phyloP scores from a whole-genome alignment of 2,113 vertebrate species.

The Camelus bactrianus region DNA sequence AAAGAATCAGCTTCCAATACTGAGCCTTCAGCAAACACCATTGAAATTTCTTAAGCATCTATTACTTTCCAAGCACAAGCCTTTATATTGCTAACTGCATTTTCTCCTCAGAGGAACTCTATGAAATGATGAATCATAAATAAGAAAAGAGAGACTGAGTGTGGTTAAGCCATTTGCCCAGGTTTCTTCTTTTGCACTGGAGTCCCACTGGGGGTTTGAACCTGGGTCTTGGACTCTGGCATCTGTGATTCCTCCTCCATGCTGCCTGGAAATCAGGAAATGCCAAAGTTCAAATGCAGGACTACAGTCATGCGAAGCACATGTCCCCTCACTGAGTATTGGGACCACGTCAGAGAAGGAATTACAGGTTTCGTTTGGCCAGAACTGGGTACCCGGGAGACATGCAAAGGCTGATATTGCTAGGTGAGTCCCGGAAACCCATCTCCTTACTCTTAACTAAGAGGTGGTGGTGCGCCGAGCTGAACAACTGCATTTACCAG shows the following conservation, averaged over 20 bases:
- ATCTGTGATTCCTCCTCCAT: background rate
- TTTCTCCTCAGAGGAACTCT: background rate
- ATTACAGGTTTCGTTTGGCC: background rate
- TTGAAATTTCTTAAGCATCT: background rate
- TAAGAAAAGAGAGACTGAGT: background rate
- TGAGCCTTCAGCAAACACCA: background rate
- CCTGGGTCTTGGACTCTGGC: background rate
- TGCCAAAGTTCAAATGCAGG: background rate
- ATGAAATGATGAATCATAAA: background rate
- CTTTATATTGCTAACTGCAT: background rate
- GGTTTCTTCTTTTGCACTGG: background rate
- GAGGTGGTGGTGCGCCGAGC: background rate
- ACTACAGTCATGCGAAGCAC: background rate
- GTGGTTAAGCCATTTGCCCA: background rate
- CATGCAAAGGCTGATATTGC: background rate
- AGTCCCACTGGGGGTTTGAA: background rate
- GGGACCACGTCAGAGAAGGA: background rate
- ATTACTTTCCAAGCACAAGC: background rate
- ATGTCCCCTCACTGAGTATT: background rate
- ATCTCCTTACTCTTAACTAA: background rate
- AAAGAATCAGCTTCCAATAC: background rate
- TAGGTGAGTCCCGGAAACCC: background rate
- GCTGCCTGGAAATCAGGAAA: background rate
- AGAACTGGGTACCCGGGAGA: background rate
- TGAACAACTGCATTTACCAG: background rate